Percentiles rank a stretch among this genome's conserved stretches.
Conservation (phyloP, 1,140 invertebrate species). For the Schmidtea mediterranea region DNA sequence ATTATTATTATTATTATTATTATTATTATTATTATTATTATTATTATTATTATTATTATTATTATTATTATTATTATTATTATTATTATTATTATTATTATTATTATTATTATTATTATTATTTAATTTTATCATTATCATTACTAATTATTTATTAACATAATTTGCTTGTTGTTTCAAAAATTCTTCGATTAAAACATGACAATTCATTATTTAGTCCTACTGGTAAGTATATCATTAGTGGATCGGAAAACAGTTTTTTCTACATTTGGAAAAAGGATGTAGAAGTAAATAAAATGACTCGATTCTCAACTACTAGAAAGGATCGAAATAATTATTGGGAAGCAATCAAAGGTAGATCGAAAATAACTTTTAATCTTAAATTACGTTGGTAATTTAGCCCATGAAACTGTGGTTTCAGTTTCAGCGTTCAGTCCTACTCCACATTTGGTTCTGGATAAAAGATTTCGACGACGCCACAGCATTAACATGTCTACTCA, state of each 20-base stretch:
- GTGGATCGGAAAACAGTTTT: conserved; percentile 87
- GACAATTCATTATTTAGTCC: conserved; percentile 35
- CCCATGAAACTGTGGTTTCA: not conserved
- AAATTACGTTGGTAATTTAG: not conserved
- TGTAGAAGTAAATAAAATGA: not conserved
- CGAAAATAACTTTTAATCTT: no score
- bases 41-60: no score
- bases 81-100: no score
- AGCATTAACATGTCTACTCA: no score
- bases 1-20: no score
- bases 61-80: no score
- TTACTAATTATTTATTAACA: not conserved
- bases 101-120: not conserved
- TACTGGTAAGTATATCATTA: conserved; percentile 80
- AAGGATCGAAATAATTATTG: conserved; percentile 5
- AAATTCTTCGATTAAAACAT: not conserved
- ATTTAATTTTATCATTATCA: not conserved
- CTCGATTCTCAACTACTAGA: not conserved
- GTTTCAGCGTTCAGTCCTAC: not conserved
- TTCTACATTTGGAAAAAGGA: conserved; percentile 80
- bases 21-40: no score
- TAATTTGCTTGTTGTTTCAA: not conserved
- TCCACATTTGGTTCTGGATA: not conserved
- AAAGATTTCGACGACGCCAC: no score
- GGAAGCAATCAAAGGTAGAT: not conserved